These are phyloP conservation scores for Lepidurus couesii DNA, from an alignment of 1,140 invertebrate genomes.

Conservation along the genomic window DNA sequence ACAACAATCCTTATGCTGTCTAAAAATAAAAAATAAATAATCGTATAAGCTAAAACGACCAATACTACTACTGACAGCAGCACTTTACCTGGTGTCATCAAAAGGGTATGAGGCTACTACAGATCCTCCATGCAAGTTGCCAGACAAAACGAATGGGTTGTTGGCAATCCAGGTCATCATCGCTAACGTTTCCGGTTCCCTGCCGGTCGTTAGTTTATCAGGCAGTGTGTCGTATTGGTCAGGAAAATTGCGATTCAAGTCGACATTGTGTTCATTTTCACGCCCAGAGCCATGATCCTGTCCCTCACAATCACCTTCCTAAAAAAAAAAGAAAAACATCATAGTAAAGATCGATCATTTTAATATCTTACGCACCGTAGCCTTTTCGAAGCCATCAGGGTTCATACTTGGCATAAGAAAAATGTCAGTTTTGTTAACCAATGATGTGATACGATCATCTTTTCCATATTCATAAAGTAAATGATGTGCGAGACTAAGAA, in stretches of 20 bases:
- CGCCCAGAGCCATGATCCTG: constrained; percentile 34
- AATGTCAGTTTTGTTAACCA: constrained; percentile 79
- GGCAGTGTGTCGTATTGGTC: constrained; percentile 38
- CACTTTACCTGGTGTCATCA: constrained; percentile 40
- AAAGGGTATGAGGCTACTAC: constrained; percentile 49
- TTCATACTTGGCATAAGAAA: constrained; percentile 87
- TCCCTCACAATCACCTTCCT: constrained; percentile 30
- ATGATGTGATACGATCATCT: constrained; percentile 53
- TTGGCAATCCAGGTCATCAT: constrained; percentile 51
- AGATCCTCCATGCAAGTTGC: constrained; percentile 51
- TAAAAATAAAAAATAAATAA: background rate
- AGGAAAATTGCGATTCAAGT: constrained; percentile 48
- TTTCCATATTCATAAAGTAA: constrained; percentile 44
- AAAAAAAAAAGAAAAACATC: background rate
- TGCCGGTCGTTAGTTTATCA: constrained; percentile 33
- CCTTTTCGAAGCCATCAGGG: constrained; percentile 81
- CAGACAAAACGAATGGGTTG: constrained; percentile 50
- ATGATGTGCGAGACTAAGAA: constrained; percentile 51
- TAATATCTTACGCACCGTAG: constrained; percentile 52
- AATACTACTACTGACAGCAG: background rate
- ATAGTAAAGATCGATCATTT: background rate
- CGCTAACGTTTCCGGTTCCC: constrained; percentile 52
- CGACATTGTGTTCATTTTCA: constrained; percentile 44
- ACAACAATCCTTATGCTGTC: constrained; percentile 31
- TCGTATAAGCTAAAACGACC: background rate